Base-by-base conservation (phyloP, 2,888 invertebrate species). In the Aphodius granarius region DNA sequence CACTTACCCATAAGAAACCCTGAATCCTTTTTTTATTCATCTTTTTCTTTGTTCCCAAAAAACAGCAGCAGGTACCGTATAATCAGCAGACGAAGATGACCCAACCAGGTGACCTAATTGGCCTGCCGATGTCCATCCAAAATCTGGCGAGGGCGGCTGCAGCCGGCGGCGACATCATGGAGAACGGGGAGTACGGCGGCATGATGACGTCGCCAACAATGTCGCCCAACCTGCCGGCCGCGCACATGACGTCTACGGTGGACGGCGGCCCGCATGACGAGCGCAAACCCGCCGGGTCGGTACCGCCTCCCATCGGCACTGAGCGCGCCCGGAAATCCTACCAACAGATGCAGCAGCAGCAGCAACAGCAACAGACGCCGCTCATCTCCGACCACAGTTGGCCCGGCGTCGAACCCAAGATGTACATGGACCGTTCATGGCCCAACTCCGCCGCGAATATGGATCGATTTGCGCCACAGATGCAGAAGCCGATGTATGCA, bases 261-360 rank as follows among this genome's bases (percentile, higher is more conserved):
- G 78, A 82, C 78, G 80, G 81, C 71, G 78, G 80, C 65, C 82
- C 83, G 75, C 83, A 84, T 77, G 90, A 89, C 78, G 89, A 89
- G 77, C 85, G 90, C 22, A 92, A 93, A 86, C 43, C 43, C 9
- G 43, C 43, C 4, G 43, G 43, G 9, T 43, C 43, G 1, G 43
- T 43, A 6, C 88, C 89, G 18, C 86, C 85, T 77, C 95, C 95
- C 72, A 95, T 95, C 85, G 95, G 95, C 80, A 95, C 94, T 0
- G 95, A 95, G 88, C 90, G 95, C 82, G 92, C 93, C 63, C 92
- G 93, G 90, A 93, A 93, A 85, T 90, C 82, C 13, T 73, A 73
- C 63, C 84, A 82, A 71, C 84, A 83, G 77, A 83, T 83, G 19
- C 76, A 77, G 19, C 76, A n/a, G n/a, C n/a, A n/a, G n/a, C n/a